These are phyloP conservation scores for Papilio demoleus DNA, from an alignment of 2,888 invertebrate genomes.

Conservation along the genomic window DNA sequence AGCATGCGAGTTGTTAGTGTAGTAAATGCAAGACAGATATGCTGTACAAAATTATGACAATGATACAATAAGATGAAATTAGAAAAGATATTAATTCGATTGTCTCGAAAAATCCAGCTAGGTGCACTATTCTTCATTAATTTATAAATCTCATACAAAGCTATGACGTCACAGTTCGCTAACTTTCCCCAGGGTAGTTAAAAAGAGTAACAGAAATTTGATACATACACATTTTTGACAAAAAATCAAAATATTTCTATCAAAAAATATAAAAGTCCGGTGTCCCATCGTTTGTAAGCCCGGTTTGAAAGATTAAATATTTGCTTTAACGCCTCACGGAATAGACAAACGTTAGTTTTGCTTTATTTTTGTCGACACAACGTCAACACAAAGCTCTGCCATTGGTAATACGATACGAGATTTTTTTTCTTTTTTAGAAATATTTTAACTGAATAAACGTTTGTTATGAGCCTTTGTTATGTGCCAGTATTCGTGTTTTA, in stretches of 20 bases:
- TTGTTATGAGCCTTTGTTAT: background rate
- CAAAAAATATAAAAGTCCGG: background rate
- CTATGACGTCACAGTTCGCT: background rate
- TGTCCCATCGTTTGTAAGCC: constrained; percentile 1
- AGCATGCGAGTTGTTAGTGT: too few relatives aligned
- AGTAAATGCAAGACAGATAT: too few relatives aligned
- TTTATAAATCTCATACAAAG: too few relatives aligned
- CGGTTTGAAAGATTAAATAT: constrained; percentile 9
- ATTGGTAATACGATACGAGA: background rate
- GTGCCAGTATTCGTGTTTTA: background rate
- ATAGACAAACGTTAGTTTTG: constrained; percentile 17
- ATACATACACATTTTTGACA: background rate
- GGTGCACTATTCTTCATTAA: too few relatives aligned
- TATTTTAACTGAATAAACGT: background rate
- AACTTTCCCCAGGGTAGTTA: background rate
- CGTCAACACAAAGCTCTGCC: background rate
- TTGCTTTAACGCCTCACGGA: constrained; percentile 10
- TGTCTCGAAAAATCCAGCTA: too few relatives aligned
- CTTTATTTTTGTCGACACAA: constrained; percentile 10
- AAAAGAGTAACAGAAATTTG: background rate
- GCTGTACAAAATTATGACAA: too few relatives aligned
- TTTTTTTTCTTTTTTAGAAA: background rate
- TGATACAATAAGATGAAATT: too few relatives aligned
- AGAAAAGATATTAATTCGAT: too few relatives aligned
- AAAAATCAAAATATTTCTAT: background rate